Percentiles rank a stretch among this genome's conserved stretches.
These are phyloP conservation scores for Hyperopisus bebe DNA, from an alignment of 2,113 vertebrate species.

Conservation along the genomic window DNA sequence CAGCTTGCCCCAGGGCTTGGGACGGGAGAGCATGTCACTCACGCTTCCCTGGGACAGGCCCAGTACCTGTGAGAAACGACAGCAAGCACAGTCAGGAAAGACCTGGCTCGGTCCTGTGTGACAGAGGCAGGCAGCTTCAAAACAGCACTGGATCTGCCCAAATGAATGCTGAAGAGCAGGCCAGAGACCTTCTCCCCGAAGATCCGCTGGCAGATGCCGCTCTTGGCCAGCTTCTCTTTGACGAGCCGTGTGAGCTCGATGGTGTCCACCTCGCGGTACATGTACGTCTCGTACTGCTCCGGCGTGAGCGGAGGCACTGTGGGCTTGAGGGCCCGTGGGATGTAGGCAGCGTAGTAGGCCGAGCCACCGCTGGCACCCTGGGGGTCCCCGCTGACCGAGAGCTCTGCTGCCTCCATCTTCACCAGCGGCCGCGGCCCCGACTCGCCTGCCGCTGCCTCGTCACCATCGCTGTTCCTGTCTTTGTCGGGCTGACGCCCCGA, in stretches of 20 bases:
- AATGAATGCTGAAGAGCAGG: not conserved
- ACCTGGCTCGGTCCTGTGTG: not conserved
- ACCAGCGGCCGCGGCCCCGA: conserved; percentile 62
- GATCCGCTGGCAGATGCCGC: conserved; percentile 96
- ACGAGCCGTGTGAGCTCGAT: conserved; percentile 90
- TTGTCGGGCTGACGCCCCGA: conserved; percentile 69
- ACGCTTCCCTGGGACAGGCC: conserved; percentile 96
- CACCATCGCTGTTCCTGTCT: conserved; percentile 65
- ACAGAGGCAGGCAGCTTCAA: not conserved
- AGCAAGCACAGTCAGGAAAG: not conserved
- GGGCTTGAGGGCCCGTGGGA: conserved; percentile 84
- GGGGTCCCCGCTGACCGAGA: conserved; percentile 47
- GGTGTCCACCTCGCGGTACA: conserved; percentile 97
- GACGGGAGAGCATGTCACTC: conserved; percentile 94
- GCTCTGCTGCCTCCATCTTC: conserved; percentile 69
- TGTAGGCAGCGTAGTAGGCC: conserved; percentile 78
- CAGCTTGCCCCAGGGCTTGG: conserved; percentile 97
- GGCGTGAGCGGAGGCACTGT: conserved; percentile 89
- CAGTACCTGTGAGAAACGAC: conserved; percentile 65
- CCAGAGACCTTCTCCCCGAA: conserved; percentile 91
- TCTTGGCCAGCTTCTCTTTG: conserved; percentile 97
- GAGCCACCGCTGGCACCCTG: conserved; percentile 51
- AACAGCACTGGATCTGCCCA: not conserved
- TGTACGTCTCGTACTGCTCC: conserved; percentile 96
- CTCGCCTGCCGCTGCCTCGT: conserved; percentile 71